A percentile compares a stretch with the other conserved stretches of the same genome.
phyloP scores from a whole-genome alignment of 1,140 invertebrate genomes.

The Tyrophagus putrescentiae region DNA sequence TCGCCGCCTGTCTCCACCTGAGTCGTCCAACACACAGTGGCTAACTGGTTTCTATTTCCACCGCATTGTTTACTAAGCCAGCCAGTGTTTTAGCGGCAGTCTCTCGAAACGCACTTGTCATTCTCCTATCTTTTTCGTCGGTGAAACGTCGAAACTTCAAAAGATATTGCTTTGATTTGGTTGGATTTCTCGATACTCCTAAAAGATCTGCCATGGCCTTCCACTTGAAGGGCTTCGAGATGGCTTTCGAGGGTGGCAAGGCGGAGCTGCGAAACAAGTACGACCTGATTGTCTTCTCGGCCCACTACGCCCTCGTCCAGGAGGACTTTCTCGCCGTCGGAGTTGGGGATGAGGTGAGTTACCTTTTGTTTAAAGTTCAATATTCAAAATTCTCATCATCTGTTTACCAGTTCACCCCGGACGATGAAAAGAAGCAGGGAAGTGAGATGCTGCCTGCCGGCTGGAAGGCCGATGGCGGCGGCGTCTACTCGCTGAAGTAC shows the following conservation, averaged over 20 bases:
- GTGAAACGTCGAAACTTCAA: too few relatives aligned
- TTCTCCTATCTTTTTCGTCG: too few relatives aligned
- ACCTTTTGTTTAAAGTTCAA: neutral
- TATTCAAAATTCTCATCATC: neutral
- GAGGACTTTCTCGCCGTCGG: conserved; percentile 3
- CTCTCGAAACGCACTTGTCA: too few relatives aligned
- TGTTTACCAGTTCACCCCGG: neutral
- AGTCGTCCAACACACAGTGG: too few relatives aligned
- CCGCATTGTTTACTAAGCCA: too few relatives aligned
- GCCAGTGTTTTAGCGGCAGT: too few relatives aligned
- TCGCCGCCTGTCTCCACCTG: too few relatives aligned
- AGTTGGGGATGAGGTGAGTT: neutral
- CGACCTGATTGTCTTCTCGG: neutral
- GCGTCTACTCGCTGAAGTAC: neutral
- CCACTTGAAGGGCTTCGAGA: conserved; percentile 14
- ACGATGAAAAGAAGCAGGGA: neutral
- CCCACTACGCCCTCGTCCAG: neutral
- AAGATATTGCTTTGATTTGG: too few relatives aligned
- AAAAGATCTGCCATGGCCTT: too few relatives aligned
- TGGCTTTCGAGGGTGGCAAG: neutral
- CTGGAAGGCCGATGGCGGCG: conserved; percentile 3
- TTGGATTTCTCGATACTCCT: too few relatives aligned
- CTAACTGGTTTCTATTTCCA: too few relatives aligned
- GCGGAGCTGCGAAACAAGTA: neutral
- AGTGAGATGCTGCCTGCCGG: neutral